A percentile compares a stretch with the other conserved stretches of the same genome.
Conservation (phyloP, 2,797 vertebrate species). For the Hypotaenidia philippensis region DNA sequence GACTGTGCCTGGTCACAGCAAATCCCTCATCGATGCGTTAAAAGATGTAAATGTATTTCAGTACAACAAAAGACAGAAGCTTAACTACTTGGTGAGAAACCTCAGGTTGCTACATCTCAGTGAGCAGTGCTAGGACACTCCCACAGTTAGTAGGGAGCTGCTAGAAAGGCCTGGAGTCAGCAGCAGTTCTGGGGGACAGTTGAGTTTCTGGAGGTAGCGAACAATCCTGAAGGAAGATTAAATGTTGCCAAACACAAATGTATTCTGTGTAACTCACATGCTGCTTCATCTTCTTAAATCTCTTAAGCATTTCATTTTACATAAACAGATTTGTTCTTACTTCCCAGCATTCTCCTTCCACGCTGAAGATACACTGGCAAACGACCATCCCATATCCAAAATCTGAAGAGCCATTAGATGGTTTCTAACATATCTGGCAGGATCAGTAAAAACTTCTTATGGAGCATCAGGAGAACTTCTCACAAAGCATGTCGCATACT, state of each 20-base stretch:
- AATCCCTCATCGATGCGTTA: constrained; percentile 2
- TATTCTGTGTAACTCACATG: not conserved
- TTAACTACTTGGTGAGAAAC: not conserved
- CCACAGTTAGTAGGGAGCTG: not conserved
- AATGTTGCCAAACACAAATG: not conserved
- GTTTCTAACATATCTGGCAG: not conserved
- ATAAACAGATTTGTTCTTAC: not conserved
- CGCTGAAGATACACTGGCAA: not conserved
- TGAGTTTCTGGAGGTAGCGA: not conserved
- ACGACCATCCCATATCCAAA: not conserved
- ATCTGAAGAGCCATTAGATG: not conserved
- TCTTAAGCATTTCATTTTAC: not conserved
- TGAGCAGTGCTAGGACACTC: not conserved
- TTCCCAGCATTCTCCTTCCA: not conserved
- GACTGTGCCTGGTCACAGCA: constrained; percentile 50
- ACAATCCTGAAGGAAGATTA: not conserved
- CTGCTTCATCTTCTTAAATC: not conserved
- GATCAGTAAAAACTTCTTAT: not conserved
- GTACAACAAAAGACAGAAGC: not conserved
- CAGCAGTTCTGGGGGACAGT: not conserved
- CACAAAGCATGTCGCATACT: not conserved
- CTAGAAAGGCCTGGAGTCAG: not conserved
- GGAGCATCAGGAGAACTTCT: not conserved
- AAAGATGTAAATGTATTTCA: not conserved
- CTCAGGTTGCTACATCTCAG: not conserved